Conservation (phyloP, 2,113 vertebrate genomes). For the Lophius piscatorius region DNA sequence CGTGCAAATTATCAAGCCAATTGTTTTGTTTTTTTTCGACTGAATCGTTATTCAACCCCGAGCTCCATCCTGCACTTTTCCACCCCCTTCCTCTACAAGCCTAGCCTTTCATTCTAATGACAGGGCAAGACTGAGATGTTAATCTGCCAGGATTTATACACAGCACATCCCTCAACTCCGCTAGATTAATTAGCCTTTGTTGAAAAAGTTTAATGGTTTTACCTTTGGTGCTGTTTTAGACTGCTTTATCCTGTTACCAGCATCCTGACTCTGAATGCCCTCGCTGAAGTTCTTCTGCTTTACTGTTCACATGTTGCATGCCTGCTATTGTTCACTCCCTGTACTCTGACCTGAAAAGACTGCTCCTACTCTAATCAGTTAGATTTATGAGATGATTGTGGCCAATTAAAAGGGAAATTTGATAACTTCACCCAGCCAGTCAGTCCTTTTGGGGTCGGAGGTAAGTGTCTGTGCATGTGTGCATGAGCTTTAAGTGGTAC, state of each 20-base stretch:
- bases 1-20: not conserved
- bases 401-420: not conserved
- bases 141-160: conserved; percentile 57
- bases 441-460: conserved; percentile 63
- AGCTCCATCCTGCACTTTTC: conserved; percentile 33
- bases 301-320: conserved; percentile 61
- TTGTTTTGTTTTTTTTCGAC: conserved; percentile 6
- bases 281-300: conserved; percentile 31
- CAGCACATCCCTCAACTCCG: no score
- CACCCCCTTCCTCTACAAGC: not conserved
- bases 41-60: not conserved
- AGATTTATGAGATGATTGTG: not conserved
- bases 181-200: no score
- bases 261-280: conserved; percentile 28
- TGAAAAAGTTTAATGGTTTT: not conserved
- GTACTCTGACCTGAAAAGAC: conserved; percentile 68
- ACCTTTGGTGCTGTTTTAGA: conserved; percentile 37
- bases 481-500: conserved; percentile 56
- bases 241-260: conserved; percentile 16
- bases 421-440: not conserved
- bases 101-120: not conserved
- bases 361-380: not conserved
- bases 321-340: conserved; percentile 46
- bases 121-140: conserved; percentile 5
- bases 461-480: conserved; percentile 58